Evolutionary conservation across 1,140 invertebrate genomes (phyloP).

Genomic region (Calycopis cecrops): DNA sequence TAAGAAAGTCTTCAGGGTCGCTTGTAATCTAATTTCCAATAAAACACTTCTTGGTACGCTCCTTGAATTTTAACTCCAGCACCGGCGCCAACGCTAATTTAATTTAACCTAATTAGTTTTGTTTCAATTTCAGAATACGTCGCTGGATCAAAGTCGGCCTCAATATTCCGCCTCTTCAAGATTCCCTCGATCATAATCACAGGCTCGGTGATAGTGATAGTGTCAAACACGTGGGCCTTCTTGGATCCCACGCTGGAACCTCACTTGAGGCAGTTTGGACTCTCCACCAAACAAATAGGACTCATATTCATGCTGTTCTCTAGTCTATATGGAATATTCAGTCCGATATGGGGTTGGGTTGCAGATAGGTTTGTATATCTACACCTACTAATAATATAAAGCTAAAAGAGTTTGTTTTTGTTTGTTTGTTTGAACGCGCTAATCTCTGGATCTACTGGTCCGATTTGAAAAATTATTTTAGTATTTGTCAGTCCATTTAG

Average conservation of each 20-base stretch:
- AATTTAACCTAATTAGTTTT: no score
- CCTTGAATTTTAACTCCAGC: no score
- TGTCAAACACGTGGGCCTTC: slow-evolving; percentile 83
- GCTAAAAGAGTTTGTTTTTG: no score
- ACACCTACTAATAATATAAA: no score
- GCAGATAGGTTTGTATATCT: slow-evolving; percentile 78
- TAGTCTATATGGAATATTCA: slow-evolving; percentile 82
- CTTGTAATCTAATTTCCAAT: no score
- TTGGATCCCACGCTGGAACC: slow-evolving; percentile 87
- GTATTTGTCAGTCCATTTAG: no score
- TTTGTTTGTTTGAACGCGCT: no score
- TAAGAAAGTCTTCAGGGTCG: no score
- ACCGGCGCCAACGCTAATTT: no score
- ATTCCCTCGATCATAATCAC: slow-evolving; percentile 81
- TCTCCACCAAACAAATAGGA: slow-evolving; percentile 81
- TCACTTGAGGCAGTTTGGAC: slow-evolving; percentile 80
- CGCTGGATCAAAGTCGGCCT: slow-evolving; percentile 72
- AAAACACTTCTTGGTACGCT: no score
- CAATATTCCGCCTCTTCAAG: slow-evolving; percentile 78
- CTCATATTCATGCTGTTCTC: slow-evolving; percentile 84
- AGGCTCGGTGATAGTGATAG: slow-evolving; percentile 79
- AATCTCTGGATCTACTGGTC: no score
- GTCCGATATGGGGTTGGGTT: slow-evolving; percentile 84
- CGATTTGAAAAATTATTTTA: no score
- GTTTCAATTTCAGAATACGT: slow-evolving; percentile 66